Base-by-base conservation (phyloP, 2,888 invertebrate species). In the Trichopoda pennipes region DNA sequence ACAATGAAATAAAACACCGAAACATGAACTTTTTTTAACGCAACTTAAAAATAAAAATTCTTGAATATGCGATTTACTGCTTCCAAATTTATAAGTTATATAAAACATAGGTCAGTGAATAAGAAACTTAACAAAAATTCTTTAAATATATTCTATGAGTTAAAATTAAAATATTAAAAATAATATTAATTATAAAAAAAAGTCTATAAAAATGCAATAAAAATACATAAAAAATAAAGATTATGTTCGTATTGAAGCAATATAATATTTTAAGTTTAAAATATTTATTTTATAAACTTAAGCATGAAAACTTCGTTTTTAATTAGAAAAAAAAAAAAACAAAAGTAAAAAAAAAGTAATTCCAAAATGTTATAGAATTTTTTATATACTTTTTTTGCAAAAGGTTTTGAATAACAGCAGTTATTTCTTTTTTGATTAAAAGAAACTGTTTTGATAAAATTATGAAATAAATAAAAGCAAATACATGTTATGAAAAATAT, bases 1-100 rank as follows among this genome's bases (percentile, higher is more conserved):
- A 81, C 81, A 83, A 81, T 80, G 83, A 81, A 80, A 81, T 38
- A 79, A 77, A 55, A 84, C 76, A 84, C 80, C 80, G 80, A 79
- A 76, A 66, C 56, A 75, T 49, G 35, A 73, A 61, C 47, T 47
- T 72, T 80, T 47, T 74, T 42, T 6, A 49, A 76, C 53, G 28
- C 28, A 12, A 38, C 12, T 35, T 51, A 21, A 64, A 69, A 16
- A 16, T n/a, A 42, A 35, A 56, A 61, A 66, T 51, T 42, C 32
- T 19, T 66, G 12, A 38, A 7, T 63, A 63, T 58, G 53, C 47
- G 35, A 68, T 73, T 68, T 69, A 63, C 42, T 76, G 70, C 70
- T 74, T 68, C 79, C 12, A 49, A 51, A 80, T 35, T 44, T 28
- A 16, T 1, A 42, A 28, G 19, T 55, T 19, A 42, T 17, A 49